A percentile compares a stretch with the other conserved stretches of the same genome.
Conservation (phyloP, 1,140 invertebrate genomes). For the Achroia grisella region DNA sequence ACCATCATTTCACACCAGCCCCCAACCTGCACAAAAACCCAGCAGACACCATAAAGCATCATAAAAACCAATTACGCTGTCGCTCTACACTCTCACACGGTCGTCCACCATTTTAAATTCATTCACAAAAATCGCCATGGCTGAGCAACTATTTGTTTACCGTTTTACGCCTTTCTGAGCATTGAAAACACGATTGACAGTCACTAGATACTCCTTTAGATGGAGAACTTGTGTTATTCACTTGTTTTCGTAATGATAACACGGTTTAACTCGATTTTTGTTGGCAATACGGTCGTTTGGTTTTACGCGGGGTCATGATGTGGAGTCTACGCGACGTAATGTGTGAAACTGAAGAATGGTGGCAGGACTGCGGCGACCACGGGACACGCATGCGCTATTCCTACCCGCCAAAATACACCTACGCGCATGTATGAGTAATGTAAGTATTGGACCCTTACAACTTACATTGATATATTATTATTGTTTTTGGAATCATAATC, state of each 20-base stretch:
- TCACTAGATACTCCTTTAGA: not conserved
- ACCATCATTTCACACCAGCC: slow-evolving; percentile 17
- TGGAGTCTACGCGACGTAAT: slow-evolving; percentile 16
- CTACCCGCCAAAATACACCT: slow-evolving; percentile 65
- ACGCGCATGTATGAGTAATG: slow-evolving; percentile 61
- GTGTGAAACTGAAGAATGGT: slow-evolving; percentile 67
- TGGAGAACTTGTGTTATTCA: slow-evolving; percentile 16
- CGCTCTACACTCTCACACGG: slow-evolving; percentile 36
- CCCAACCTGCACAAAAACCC: slow-evolving; percentile 1
- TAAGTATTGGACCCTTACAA: slow-evolving; percentile 38
- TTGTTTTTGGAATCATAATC: not conserved
- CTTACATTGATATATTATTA: slow-evolving; percentile 11
- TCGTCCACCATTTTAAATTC: slow-evolving; percentile 69
- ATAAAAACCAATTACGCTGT: slow-evolving; percentile 33
- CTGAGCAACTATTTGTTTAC: slow-evolving; percentile 60
- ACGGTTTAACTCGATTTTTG: slow-evolving; percentile 38
- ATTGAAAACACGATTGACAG: not conserved
- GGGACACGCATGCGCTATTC: slow-evolving; percentile 45
- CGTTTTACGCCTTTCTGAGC: slow-evolving; percentile 39
- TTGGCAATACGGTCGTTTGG: slow-evolving; percentile 33
- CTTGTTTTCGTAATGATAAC: slow-evolving; percentile 21
- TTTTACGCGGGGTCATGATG: slow-evolving; percentile 26
- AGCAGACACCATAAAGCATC: slow-evolving; percentile 8
- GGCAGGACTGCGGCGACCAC: slow-evolving; percentile 57
- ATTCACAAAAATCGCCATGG: slow-evolving; percentile 68